Conservation (phyloP, 1,140 invertebrate species). For the Drepana arcuata region DNA sequence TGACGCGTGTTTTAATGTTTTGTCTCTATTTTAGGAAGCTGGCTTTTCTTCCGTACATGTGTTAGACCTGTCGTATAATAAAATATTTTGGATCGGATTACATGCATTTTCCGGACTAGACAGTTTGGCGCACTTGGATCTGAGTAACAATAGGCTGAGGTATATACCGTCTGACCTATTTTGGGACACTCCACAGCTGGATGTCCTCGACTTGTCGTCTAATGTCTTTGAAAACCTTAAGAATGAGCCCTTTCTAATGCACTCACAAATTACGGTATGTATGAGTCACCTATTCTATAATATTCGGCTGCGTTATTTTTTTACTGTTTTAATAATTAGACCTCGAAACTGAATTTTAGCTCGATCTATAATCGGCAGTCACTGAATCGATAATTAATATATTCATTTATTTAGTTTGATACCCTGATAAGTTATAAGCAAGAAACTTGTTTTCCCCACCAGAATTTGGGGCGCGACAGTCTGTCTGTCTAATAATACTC, state of each 20-base stretch:
- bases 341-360: no score
- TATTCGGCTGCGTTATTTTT: no score
- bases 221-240: conserved; percentile 59
- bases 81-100: conserved; percentile 65
- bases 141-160: conserved; percentile 55
- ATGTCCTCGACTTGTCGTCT: conserved; percentile 51
- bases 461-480: no score
- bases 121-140: conserved; percentile 43
- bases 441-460: no score
- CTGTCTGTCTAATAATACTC: no score
- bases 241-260: conserved; percentile 61
- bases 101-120: conserved; percentile 59
- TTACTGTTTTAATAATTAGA: no score
- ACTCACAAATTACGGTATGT: conserved; percentile 49
- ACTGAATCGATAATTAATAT: no score
- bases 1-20: no score
- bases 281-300: no score
- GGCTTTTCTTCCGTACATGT: conserved; percentile 47
- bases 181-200: conserved; percentile 50
- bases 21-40: conserved; percentile 37
- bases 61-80: conserved; percentile 58
- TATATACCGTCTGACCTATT: conserved; percentile 54
- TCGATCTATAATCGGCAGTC: no score
- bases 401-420: no score
- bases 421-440: no score